Evolutionary conservation across 92 coral and sea anemone genomes (phyloP).

Genomic region (Porites cylindrica): DNA sequence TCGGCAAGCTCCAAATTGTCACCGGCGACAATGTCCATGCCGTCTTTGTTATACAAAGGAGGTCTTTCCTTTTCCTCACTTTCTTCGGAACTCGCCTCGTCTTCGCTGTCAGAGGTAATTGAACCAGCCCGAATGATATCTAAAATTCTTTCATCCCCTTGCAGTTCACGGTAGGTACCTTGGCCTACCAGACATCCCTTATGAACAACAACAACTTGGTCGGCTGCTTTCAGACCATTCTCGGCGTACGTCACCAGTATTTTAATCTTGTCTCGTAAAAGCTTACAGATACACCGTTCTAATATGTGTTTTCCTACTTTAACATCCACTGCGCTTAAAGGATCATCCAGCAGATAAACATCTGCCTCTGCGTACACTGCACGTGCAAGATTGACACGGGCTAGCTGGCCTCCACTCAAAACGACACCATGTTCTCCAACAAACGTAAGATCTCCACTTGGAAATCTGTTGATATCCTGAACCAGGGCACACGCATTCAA

Average conservation of each 20-base stretch:
- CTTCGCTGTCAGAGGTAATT: too few species aligned
- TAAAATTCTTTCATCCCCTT: background rate
- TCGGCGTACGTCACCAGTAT: too few species aligned
- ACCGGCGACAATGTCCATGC: background rate
- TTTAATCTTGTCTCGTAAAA: background rate
- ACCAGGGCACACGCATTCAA: conserved; percentile 79
- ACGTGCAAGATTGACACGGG: background rate
- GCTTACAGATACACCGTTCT: background rate
- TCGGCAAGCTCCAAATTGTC: conserved; percentile 29
- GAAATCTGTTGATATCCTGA: conserved; percentile 41
- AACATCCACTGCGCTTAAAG: background rate
- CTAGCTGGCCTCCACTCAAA: background rate
- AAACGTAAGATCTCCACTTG: background rate
- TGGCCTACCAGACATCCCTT: background rate
- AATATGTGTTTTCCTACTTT: background rate
- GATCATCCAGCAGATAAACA: too few species aligned
- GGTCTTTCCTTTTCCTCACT: background rate
- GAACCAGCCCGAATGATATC: too few species aligned
- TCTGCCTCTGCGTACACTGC: too few species aligned
- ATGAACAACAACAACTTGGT: background rate
- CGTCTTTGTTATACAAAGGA: background rate
- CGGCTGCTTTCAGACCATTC: background rate
- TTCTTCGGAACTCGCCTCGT: background rate
- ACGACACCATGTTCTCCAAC: background rate
- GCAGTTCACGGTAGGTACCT: background rate